Percentiles rank a stretch among this genome's conserved stretches.
Evolutionary conservation across 1,140 invertebrate genomes (phyloP).

Genomic region (Danaus melanippus): DNA sequence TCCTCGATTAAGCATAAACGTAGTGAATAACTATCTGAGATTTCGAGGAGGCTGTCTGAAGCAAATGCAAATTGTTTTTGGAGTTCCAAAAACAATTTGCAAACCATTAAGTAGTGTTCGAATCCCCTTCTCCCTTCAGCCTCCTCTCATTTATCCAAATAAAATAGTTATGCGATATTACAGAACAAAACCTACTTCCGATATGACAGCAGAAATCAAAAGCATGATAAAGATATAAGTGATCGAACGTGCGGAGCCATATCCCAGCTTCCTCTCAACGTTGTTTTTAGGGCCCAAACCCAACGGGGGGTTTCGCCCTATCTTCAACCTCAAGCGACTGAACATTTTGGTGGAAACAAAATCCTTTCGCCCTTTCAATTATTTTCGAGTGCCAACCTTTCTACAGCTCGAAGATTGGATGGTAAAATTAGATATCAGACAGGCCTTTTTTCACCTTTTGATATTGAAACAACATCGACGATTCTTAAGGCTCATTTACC

Average conservation of each 20-base stretch:
- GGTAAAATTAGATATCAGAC: constrained; percentile 18
- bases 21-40: not conserved
- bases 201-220: constrained; percentile 9
- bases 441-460: constrained; percentile 13
- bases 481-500: constrained; percentile 14
- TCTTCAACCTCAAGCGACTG: constrained; percentile 13
- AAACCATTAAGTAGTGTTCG: constrained; percentile 9
- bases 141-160: constrained; percentile 13
- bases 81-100: constrained; percentile 22
- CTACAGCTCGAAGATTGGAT: constrained; percentile 17
- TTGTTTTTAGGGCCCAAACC: constrained; percentile 13
- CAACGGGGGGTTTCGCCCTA: constrained; percentile 7
- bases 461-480: constrained; percentile 7
- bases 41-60: constrained; percentile 24
- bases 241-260: not conserved
- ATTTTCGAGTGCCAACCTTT: constrained; percentile 11
- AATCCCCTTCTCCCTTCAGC: constrained; percentile 12
- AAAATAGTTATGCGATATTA: constrained; percentile 1
- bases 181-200: constrained; percentile 6
- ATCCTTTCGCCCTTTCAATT: constrained; percentile 9
- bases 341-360: constrained; percentile 12
- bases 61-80: constrained; percentile 18
- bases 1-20: no score
- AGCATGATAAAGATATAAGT: constrained; percentile 7
- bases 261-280: constrained; percentile 11